Conservation (phyloP, 2,113 vertebrate genomes). For the Sprattus sprattus region DNA sequence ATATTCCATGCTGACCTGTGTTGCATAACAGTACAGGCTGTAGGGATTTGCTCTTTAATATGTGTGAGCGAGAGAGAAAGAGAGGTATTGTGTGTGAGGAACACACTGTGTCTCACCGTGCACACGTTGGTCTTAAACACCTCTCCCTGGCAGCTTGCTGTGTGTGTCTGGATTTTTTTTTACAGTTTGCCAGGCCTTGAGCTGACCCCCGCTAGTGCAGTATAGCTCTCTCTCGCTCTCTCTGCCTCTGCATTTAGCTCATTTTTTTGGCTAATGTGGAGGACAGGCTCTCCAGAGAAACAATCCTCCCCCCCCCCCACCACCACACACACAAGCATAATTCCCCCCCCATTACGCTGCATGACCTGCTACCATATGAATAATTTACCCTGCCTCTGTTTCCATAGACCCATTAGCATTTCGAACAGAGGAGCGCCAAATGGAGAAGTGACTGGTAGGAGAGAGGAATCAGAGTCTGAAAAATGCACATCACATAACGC, state of each 20-base stretch:
- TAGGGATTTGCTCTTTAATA: neutral
- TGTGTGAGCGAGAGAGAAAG: too few relatives aligned
- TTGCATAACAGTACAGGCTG: neutral
- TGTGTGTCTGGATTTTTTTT: neutral
- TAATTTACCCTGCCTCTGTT: neutral
- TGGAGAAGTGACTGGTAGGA: neutral
- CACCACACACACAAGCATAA: slow-evolving; percentile 53
- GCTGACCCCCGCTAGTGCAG: neutral
- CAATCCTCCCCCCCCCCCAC: neutral
- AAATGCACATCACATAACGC: neutral
- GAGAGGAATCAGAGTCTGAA: neutral
- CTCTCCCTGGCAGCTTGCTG: neutral
- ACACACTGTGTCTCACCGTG: too few relatives aligned
- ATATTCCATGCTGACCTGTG: neutral
- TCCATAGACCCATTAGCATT: neutral
- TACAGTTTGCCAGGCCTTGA: neutral
- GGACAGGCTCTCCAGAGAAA: neutral
- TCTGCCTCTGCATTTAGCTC: neutral
- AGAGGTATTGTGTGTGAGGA: too few relatives aligned
- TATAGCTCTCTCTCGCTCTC: neutral
- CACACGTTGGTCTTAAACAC: neutral
- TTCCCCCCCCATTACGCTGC: slow-evolving; percentile 47
- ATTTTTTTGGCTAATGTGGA: neutral
- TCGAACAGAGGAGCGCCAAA: neutral
- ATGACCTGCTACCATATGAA: slow-evolving; percentile 6